These are phyloP conservation scores for Drosophila bocki DNA, from an alignment of 1,140 invertebrate genomes.

Conservation along the genomic window DNA sequence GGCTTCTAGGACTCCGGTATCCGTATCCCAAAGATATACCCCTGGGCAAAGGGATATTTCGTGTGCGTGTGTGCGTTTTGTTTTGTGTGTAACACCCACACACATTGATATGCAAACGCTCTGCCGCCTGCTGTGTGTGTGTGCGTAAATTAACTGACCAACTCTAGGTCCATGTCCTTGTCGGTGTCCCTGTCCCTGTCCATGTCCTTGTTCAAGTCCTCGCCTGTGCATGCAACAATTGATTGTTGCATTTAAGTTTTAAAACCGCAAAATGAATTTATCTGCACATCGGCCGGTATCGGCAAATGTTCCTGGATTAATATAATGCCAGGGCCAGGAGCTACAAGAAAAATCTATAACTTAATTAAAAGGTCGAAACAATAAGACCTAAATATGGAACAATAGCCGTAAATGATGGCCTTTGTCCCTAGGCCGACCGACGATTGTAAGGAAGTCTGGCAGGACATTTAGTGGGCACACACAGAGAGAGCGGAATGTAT, in stretches of 20 bases:
- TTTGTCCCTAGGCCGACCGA: constrained; percentile 16
- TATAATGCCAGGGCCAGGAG: constrained; percentile 22
- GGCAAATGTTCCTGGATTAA: constrained; percentile 26
- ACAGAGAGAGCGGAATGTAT: constrained; percentile 26
- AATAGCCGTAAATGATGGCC: constrained; percentile 57
- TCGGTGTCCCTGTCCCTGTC: constrained; percentile 26
- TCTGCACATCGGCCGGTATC: constrained; percentile 26
- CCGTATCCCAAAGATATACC: constrained; percentile 65
- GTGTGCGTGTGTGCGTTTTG: constrained; percentile 9
- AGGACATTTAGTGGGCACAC: constrained; percentile 46
- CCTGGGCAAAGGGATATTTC: constrained; percentile 26
- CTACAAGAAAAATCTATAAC: constrained; percentile 54
- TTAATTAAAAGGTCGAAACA: constrained; percentile 62
- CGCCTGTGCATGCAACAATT: constrained; percentile 62
- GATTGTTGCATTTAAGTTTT: constrained; percentile 67
- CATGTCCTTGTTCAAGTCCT: constrained; percentile 3
- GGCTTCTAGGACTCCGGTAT: constrained; percentile 54
- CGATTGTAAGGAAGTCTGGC: constrained; percentile 20
- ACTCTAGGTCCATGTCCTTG: constrained; percentile 34
- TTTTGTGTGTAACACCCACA: constrained; percentile 43
- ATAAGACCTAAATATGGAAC: constrained; percentile 52
- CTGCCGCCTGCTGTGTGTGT: constrained; percentile 43
- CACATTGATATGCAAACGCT: constrained; percentile 69
- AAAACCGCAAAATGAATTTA: constrained; percentile 69
- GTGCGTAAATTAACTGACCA: constrained; percentile 72